Evolutionary conservation across 2,888 invertebrate genomes (phyloP).

Genomic region (Leucophenga maculata): DNA sequence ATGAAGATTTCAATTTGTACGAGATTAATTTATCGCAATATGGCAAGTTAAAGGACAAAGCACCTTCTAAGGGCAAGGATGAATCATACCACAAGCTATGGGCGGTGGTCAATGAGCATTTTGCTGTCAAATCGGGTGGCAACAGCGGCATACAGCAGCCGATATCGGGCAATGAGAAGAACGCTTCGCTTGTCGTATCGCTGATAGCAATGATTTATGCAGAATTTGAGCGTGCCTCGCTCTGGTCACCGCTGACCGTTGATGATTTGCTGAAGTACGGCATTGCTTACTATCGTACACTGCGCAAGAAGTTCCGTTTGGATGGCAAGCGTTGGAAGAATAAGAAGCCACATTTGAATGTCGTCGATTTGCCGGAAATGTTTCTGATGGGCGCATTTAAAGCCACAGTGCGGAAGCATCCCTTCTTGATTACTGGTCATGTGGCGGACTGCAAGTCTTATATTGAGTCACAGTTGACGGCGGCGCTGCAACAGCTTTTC

Average conservation of each 20-base stretch:
- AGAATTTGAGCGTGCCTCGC: constrained; percentile 77
- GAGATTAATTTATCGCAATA: constrained; percentile 62
- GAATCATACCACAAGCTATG: constrained; percentile 55
- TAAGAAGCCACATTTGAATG: constrained; percentile 57
- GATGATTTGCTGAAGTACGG: constrained; percentile 72
- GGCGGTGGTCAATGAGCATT: constrained; percentile 64
- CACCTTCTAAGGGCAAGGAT: constrained; percentile 32
- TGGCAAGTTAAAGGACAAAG: constrained; percentile 55
- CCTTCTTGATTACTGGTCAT: constrained; percentile 63
- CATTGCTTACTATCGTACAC: constrained; percentile 56
- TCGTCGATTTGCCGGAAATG: constrained; percentile 69
- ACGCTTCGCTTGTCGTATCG: constrained; percentile 77
- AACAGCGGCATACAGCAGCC: constrained; percentile 63
- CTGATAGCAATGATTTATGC: constrained; percentile 78
- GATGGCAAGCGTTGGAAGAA: constrained; percentile 60
- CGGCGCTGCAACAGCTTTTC: constrained; percentile 60
- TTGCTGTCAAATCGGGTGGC: constrained; percentile 65
- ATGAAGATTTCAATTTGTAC: constrained; percentile 61
- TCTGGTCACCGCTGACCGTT: constrained; percentile 77
- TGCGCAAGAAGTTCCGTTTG: constrained; percentile 56
- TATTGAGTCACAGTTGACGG: constrained; percentile 59
- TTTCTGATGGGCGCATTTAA: constrained; percentile 70
- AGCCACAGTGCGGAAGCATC: constrained; percentile 60
- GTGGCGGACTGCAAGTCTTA: constrained; percentile 61
- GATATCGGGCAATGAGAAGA: constrained; percentile 63